Conservation (phyloP, 2,888 invertebrate genomes). For the Macaria liturata region DNA sequence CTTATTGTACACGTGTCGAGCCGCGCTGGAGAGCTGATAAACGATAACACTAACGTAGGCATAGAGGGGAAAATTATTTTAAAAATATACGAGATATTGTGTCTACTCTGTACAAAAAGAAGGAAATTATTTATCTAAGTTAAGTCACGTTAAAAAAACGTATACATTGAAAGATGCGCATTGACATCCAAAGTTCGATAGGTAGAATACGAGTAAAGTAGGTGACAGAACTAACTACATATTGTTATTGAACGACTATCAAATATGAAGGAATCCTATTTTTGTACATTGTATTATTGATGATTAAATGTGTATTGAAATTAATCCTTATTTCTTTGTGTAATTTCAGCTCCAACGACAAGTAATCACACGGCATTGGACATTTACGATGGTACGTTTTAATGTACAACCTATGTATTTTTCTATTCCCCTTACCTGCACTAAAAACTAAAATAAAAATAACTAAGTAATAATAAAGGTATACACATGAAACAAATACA, state of each 20-base stretch:
- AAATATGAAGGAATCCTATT: neutral
- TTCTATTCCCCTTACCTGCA: too few relatives aligned
- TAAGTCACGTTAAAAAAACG: too few relatives aligned
- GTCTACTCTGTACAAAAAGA: too few relatives aligned
- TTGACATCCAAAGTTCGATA: neutral
- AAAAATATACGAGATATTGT: too few relatives aligned
- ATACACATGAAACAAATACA: too few relatives aligned
- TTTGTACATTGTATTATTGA: neutral
- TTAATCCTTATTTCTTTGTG: constrained; percentile 39
- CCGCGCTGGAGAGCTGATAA: constrained; percentile 40
- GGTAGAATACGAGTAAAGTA: neutral
- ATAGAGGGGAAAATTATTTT: too few relatives aligned
- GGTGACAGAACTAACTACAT: neutral
- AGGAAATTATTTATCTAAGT: too few relatives aligned
- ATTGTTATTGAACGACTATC: neutral
- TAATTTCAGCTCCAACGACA: constrained; percentile 86
- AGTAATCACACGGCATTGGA: constrained; percentile 85
- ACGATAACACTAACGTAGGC: constrained; percentile 43
- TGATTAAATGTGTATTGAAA: neutral
- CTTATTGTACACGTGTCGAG: constrained; percentile 49
- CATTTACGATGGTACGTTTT: constrained; percentile 81
- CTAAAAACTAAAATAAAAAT: too few relatives aligned
- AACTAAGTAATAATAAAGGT: too few relatives aligned
- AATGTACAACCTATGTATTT: too few relatives aligned
- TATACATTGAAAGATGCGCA: too few relatives aligned